Conservation (phyloP, 2,888 invertebrate genomes). For the Chorisops tibialis region DNA sequence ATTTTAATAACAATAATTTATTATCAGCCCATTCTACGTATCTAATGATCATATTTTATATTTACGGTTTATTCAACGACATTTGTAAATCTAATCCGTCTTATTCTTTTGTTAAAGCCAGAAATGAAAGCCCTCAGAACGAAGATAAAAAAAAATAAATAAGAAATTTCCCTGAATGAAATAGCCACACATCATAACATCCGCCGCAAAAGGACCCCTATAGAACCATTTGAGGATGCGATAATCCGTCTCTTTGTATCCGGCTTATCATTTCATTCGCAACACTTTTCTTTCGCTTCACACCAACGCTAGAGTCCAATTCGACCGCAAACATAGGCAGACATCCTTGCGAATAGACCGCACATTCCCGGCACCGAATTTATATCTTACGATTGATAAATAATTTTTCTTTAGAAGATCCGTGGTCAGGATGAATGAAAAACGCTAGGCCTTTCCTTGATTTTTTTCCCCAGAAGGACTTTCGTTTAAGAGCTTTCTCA, state of each 20-base stretch:
- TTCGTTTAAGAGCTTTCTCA: conserved; percentile 13
- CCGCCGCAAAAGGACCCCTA: too few relatives aligned
- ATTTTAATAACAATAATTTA: too few relatives aligned
- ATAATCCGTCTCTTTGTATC: conserved; percentile 18
- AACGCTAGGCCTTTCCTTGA: neutral
- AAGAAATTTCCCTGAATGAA: too few relatives aligned
- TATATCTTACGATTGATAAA: conserved; percentile 31
- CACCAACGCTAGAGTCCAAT: neutral
- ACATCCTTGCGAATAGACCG: neutral
- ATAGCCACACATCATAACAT: too few relatives aligned
- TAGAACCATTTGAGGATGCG: neutral
- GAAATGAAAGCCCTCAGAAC: too few relatives aligned
- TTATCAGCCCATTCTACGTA: too few relatives aligned
- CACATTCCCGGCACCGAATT: conserved; percentile 17
- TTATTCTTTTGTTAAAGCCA: too few relatives aligned
- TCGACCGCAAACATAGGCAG: neutral
- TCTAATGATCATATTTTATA: too few relatives aligned
- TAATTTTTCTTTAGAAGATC: conserved; percentile 22
- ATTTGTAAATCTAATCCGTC: too few relatives aligned
- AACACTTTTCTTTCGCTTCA: neutral
- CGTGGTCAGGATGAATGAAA: neutral
- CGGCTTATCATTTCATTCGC: conserved; percentile 2
- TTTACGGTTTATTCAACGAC: too few relatives aligned
- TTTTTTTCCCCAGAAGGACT: conserved; percentile 1
- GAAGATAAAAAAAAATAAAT: too few relatives aligned